Evolutionary conservation across 2,797 vertebrate species (phyloP).

Genomic region (Crypturellus tataupa): DNA sequence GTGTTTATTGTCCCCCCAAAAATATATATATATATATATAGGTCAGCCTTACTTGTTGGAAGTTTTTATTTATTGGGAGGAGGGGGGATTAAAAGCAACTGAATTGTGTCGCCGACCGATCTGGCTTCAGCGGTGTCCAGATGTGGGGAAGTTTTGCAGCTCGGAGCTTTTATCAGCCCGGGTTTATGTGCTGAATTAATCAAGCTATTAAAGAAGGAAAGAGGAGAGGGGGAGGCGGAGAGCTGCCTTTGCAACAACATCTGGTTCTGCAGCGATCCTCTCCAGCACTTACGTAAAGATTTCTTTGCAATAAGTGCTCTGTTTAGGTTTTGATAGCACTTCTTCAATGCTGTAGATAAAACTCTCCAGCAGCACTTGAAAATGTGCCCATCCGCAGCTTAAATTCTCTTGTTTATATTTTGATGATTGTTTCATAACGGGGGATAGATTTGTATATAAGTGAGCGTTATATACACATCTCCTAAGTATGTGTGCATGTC

Average conservation of each 20-base stretch:
- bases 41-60: constrained; percentile 52
- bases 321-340: constrained; percentile 63
- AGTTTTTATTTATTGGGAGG: constrained; percentile 44
- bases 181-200: constrained; percentile 27
- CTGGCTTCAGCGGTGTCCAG: constrained; percentile 54
- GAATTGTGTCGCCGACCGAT: neutral
- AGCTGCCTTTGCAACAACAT: constrained; percentile 60
- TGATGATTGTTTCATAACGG: constrained; percentile 55
- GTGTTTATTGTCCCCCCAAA: constrained; percentile 60
- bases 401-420: constrained; percentile 71
- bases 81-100: constrained; percentile 46
- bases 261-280: constrained; percentile 56
- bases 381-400: neutral
- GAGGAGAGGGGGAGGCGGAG: constrained; percentile 61
- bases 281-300: constrained; percentile 65
- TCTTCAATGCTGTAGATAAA: constrained; percentile 64
- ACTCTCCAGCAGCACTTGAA: constrained; percentile 48
- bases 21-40: neutral
- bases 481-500: constrained; percentile 54
- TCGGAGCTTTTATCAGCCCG: constrained; percentile 49
- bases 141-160: constrained; percentile 60
- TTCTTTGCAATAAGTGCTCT: constrained; percentile 56
- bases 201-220: constrained; percentile 55
- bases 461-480: constrained; percentile 49
- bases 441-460: constrained; percentile 55